Evolutionary conservation across 2,113 vertebrate genomes (phyloP), one percentile per base, ranked within the genome.

Genomic region (Embiotoca jacksoni): DNA sequence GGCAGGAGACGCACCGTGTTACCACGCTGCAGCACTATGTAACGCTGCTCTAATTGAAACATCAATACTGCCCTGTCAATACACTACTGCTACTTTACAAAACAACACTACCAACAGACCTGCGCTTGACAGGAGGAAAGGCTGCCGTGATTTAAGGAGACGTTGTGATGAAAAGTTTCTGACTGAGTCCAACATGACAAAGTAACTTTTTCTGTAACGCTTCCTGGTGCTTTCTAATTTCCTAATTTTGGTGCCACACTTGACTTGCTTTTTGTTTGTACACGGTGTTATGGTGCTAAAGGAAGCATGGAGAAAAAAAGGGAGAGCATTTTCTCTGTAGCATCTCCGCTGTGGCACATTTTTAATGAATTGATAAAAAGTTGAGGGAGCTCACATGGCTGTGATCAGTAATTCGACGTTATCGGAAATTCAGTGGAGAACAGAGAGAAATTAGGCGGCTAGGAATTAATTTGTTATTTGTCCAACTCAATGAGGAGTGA

Each of bases 1-100:
- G 94, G 93, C 90, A 78, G 90, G 93, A 93, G 93, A 92, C 84
- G 89, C 89, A 83, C 84, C 82, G 86, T 89, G 93, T 94, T 94
- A 92, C 90, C 90, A 89, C 76, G 91, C 92, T 88, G 91, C 81
- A 64, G 89, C 84, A 82, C 90, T 86, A 93, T 92, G 94, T 94
- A 93, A 92, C 89, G 78, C 76, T 63, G 74, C 88, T 92, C 90
- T 95, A 94, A 95, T 94, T 95, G 92, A 95, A 94, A 94, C 92
- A 94, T 94, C 93, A 95, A 93, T 94, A 93, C 88, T 81, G 82
- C 62, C 81, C 89, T 89, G 92, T 92, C 93, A 92, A 92, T 93
- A 93, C 80, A 80, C 91, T 72, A 86, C 72, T 71, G 87, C 88
- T 85, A 81, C 89, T 92, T 81, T 84, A 85, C 88, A 72, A 83